Evolutionary conservation across 2,113 vertebrate species (phyloP).

Genomic region (Petaurus breviceps): DNA sequence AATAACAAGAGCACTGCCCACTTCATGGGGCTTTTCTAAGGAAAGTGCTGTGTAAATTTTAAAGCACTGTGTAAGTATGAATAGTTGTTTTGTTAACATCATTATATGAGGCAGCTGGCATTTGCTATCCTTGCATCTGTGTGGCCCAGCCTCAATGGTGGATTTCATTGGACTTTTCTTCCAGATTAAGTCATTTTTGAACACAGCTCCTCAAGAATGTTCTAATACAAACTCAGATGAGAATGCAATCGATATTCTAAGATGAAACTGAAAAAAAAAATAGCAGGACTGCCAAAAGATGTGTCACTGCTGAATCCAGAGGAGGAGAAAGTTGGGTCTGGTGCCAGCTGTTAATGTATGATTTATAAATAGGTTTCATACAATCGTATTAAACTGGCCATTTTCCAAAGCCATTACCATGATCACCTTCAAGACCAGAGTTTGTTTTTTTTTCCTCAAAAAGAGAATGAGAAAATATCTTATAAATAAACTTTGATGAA

Average conservation of each 20-base stretch:
- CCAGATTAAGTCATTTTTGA: background rate
- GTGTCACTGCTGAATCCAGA: constrained; percentile 57
- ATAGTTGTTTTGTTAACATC: background rate
- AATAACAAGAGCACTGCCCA: background rate
- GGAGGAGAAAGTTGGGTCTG: constrained; percentile 66
- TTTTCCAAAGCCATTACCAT: constrained; percentile 64
- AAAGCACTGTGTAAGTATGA: background rate
- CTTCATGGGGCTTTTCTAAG: background rate
- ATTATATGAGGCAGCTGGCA: background rate
- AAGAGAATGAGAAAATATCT: constrained; percentile 7
- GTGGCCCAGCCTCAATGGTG: background rate
- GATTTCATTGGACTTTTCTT: constrained; percentile 23
- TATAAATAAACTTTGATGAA: background rate
- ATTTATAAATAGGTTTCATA: constrained; percentile 72
- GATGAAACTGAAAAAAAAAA: background rate
- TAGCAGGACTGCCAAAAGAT: constrained; percentile 45
- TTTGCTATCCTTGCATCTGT: background rate
- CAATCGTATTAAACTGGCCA: constrained; percentile 66
- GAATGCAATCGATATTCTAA: constrained; percentile 31
- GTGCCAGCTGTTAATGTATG: constrained; percentile 72
- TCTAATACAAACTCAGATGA: constrained; percentile 38
- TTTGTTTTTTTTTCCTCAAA: constrained; percentile 47
- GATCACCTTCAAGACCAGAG: constrained; percentile 63
- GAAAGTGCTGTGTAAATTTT: background rate
- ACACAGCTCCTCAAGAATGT: constrained; percentile 40